Conservation (phyloP, 2,113 vertebrate species). For the Rhineura floridana region DNA sequence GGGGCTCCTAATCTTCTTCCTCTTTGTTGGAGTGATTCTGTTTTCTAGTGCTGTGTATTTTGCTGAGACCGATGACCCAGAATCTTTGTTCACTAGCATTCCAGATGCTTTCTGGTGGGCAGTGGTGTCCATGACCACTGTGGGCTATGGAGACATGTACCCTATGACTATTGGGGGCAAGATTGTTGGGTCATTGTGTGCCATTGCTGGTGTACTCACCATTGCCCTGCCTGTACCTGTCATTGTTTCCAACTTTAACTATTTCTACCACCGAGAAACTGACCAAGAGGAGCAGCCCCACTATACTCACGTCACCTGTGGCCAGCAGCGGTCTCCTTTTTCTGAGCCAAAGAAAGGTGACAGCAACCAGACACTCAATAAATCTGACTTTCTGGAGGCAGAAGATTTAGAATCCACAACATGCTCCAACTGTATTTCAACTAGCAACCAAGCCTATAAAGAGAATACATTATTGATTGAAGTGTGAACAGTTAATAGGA, state of each 20-base stretch:
- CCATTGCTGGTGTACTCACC: constrained; percentile 94
- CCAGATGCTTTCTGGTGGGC: constrained; percentile 99
- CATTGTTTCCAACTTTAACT: constrained; percentile 98
- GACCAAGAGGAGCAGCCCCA: constrained; percentile 92
- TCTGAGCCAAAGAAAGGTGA: constrained; percentile 83
- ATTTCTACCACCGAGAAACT: constrained; percentile 96
- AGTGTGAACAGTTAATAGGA: constrained; percentile 77
- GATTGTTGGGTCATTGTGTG: constrained; percentile 94
- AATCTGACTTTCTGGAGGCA: constrained; percentile 85
- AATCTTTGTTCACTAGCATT: constrained; percentile 96
- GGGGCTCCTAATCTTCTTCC: constrained; percentile 96
- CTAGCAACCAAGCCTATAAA: constrained; percentile 75
- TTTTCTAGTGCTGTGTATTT: constrained; percentile 98
- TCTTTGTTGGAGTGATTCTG: constrained; percentile 95
- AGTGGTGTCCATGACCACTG: constrained; percentile 96
- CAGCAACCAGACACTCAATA: constrained; percentile 84
- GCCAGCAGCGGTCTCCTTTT: constrained; percentile 82
- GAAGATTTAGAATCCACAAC: constrained; percentile 83
- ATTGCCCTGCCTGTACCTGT: constrained; percentile 95
- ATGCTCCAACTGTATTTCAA: constrained; percentile 87
- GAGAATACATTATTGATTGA: constrained; percentile 88
- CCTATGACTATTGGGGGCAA: constrained; percentile 94
- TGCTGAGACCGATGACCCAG: constrained; percentile 89
- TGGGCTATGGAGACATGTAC: constrained; percentile 96
- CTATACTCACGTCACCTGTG: constrained; percentile 93